Evolutionary conservation across 2,797 vertebrate species (phyloP).

Genomic region (Cryptoblepharus egeriae): DNA sequence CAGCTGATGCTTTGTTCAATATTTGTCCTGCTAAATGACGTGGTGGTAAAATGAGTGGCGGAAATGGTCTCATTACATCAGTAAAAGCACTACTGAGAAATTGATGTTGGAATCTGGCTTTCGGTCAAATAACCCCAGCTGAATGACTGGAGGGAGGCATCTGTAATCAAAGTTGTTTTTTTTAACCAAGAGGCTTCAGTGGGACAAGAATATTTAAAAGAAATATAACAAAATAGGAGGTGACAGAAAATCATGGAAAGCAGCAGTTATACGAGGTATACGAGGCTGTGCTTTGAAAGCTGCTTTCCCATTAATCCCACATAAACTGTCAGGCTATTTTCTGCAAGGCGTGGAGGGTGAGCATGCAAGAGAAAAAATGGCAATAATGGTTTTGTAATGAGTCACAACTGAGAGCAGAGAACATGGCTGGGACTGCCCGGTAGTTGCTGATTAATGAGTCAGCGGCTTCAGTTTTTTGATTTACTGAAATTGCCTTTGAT

Average conservation of each 20-base stretch:
- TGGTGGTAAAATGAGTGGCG: constrained; percentile 16
- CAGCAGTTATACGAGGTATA: neutral
- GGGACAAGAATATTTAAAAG: neutral
- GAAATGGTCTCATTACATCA: constrained; percentile 31
- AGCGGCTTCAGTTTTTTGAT: constrained; percentile 10
- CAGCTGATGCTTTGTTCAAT: constrained; percentile 15
- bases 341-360: neutral
- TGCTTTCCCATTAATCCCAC: neutral
- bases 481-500: constrained; percentile 16
- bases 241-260: neutral
- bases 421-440: neutral
- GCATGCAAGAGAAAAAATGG: neutral
- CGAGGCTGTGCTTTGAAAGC: neutral
- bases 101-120: neutral
- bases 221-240: neutral
- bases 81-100: neutral
- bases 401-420: constrained; percentile 13
- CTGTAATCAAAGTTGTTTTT: constrained; percentile 15
- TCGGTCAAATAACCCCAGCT: neutral
- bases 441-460: constrained; percentile 19
- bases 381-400: constrained; percentile 18
- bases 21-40: constrained; percentile 28
- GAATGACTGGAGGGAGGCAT: neutral
- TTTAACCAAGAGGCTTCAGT: neutral
- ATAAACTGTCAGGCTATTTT: constrained; percentile 9